phyloP scores from a whole-genome alignment of 2,113 vertebrate species.

The Crotalus helleri region DNA sequence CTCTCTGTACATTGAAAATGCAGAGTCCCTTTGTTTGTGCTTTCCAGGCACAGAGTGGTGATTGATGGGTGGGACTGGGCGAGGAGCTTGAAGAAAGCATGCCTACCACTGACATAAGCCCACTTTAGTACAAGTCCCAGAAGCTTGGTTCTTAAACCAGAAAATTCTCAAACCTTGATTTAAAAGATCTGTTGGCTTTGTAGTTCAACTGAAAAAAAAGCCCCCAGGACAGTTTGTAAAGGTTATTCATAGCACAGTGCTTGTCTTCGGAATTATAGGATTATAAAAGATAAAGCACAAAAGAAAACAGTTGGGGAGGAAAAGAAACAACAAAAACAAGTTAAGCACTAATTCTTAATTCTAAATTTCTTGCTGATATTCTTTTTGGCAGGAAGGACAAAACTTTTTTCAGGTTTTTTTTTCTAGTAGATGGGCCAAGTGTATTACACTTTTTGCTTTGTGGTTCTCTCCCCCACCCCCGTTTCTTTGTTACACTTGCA shows the following conservation, averaged over 20 bases:
- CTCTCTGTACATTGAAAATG: not conserved
- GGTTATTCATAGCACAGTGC: not conserved
- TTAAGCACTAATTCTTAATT: not conserved
- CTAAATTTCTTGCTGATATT: not conserved
- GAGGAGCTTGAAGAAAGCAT: not conserved
- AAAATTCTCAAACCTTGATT: not conserved
- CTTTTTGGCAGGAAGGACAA: not conserved
- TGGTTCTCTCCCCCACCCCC: not conserved
- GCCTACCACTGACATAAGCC: not conserved
- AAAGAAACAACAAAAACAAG: not conserved
- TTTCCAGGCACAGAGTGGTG: not conserved
- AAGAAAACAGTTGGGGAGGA: not conserved
- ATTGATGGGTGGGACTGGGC: not conserved
- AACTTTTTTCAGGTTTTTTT: not conserved
- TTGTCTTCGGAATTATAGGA: not conserved
- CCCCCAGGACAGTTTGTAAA: not conserved
- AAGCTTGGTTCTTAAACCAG: not conserved
- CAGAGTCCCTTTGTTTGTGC: not conserved
- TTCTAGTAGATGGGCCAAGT: not conserved
- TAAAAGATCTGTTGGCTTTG: not conserved
- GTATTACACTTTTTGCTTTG: not conserved
- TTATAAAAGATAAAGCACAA: not conserved
- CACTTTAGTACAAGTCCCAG: not conserved
- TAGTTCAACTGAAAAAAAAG: not conserved
- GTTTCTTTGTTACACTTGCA: not conserved